Evolutionary conservation across 1,140 invertebrate genomes (phyloP), one percentile per base, ranked within the genome.

Genomic region (Drosophila nikananu): DNA sequence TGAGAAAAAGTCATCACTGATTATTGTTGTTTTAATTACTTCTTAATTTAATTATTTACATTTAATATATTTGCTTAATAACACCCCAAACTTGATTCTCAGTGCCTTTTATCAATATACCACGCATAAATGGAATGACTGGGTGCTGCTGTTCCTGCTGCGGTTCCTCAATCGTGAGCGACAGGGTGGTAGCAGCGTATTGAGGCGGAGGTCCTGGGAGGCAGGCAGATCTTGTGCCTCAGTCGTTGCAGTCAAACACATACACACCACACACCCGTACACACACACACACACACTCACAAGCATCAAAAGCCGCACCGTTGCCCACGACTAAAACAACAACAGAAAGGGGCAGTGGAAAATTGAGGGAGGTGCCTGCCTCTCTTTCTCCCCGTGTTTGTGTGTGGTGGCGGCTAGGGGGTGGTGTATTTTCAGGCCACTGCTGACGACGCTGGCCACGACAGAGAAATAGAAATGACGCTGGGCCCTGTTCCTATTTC

Each of bases 391-490:
- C n/a, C 19, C 42, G 13, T 35, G 35, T n/a, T 23, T 46, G 61
- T 35, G 30, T 55, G 51, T 19, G 35, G 2, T 27, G 25, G 25
- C 5, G 51, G 51, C 27, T 0, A 35, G 52, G 52, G 52, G 52
- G 32, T 30, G 37, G 37, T 30, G 55, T 35, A 58, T 58, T 55
- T 57, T 57, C 48, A 42, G 55, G 72, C 66, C 58, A 54, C 72
- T 67, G 77, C 65, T 57, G 77, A 78, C 64, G 73, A 78, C 76
- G 75, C 60, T 70, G 76, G 75, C 76, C 75, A 78, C 75, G 75
- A 78, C 75, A 78, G 75, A 78, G 75, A 78, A 78, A 78, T 78
- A 78, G 76, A 79, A 79, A 79, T 79, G 76, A 79, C 77, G 77
- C 64, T 79, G 66, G 66, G n/a, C 30, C 46, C 67, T 73, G 70